phyloP scores from a whole-genome alignment of 2,797 vertebrate species.

The Tiaroga cobitis region DNA sequence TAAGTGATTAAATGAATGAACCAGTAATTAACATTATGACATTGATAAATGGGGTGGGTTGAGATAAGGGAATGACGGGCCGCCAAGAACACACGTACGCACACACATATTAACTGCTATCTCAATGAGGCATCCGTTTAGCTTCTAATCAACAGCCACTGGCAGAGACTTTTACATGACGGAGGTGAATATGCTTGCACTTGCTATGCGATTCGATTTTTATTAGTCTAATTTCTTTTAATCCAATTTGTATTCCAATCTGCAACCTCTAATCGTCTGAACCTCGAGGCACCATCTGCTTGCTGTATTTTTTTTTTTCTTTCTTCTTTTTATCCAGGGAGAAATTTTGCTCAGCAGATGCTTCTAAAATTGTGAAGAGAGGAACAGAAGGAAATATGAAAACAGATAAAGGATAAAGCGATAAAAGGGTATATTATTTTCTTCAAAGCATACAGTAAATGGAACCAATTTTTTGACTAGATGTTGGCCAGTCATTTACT shows the following conservation, averaged over 20 bases:
- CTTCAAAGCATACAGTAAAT: neutral
- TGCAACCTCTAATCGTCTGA: slow-evolving; percentile 98
- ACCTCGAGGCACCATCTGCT: slow-evolving; percentile 97
- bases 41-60: slow-evolving; percentile 91
- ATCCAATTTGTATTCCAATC: slow-evolving; percentile 99
- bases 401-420: slow-evolving; percentile 9
- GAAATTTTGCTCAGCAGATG: slow-evolving; percentile 90
- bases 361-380: slow-evolving; percentile 67
- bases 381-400: slow-evolving; percentile 14
- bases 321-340: slow-evolving; percentile 47
- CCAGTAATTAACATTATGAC: slow-evolving; percentile 94
- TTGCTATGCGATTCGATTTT: slow-evolving; percentile 94
- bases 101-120: slow-evolving; percentile 95
- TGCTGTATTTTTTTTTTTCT: slow-evolving; percentile 65
- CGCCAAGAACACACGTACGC: slow-evolving; percentile 82
- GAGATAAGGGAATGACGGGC: slow-evolving; percentile 88
- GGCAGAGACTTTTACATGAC: slow-evolving; percentile 70
- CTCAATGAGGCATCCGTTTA: slow-evolving; percentile 96
- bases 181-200: slow-evolving; percentile 72
- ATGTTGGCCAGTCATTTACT: neutral
- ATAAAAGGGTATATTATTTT: slow-evolving; percentile 12
- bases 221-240: slow-evolving; percentile 99
- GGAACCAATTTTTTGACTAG: neutral
- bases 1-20: slow-evolving; percentile 94
- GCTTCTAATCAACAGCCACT: slow-evolving; percentile 86